These are phyloP conservation scores for Hypomecis punctinalis DNA, from an alignment of 2,888 invertebrate species.

Conservation along the genomic window DNA sequence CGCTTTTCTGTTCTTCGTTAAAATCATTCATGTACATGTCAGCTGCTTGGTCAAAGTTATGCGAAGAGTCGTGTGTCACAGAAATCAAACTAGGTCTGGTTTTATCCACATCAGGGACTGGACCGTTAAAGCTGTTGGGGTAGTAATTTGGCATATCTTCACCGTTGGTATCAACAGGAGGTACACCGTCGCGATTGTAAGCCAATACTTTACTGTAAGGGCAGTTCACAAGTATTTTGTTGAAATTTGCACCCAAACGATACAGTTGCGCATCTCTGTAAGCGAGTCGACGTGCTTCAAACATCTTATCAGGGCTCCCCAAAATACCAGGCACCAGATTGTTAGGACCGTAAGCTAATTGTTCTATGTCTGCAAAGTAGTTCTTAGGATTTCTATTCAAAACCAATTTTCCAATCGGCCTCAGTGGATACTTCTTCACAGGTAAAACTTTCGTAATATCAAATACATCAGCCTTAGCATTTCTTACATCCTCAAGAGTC, in stretches of 20 bases:
- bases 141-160: slow-evolving; percentile 94
- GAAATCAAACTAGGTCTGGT: slow-evolving; percentile 78
- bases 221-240: slow-evolving; percentile 96
- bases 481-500: slow-evolving; percentile 91
- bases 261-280: slow-evolving; percentile 93
- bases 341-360: slow-evolving; percentile 93
- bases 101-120: slow-evolving; percentile 86
- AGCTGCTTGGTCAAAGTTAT: slow-evolving; percentile 93
- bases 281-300: slow-evolving; percentile 91
- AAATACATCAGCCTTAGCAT: slow-evolving; percentile 92
- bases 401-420: slow-evolving; percentile 91
- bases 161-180: slow-evolving; percentile 89
- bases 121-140: slow-evolving; percentile 96
- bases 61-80: slow-evolving; percentile 88
- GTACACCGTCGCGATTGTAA: slow-evolving; percentile 93
- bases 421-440: slow-evolving; percentile 89
- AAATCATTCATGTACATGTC: slow-evolving; percentile 85
- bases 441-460: slow-evolving; percentile 95
- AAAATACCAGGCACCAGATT: slow-evolving; percentile 95
- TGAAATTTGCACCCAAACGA: slow-evolving; percentile 94
- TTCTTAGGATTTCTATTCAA: slow-evolving; percentile 93
- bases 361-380: slow-evolving; percentile 93
- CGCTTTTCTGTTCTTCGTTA: slow-evolving; percentile 87
- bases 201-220: slow-evolving; percentile 88
- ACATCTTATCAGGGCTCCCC: slow-evolving; percentile 94